Percentiles rank a stretch among this genome's conserved stretches.
Evolutionary conservation across 2,888 invertebrate genomes (phyloP).

Genomic region (Blastobasis lacticolella): DNA sequence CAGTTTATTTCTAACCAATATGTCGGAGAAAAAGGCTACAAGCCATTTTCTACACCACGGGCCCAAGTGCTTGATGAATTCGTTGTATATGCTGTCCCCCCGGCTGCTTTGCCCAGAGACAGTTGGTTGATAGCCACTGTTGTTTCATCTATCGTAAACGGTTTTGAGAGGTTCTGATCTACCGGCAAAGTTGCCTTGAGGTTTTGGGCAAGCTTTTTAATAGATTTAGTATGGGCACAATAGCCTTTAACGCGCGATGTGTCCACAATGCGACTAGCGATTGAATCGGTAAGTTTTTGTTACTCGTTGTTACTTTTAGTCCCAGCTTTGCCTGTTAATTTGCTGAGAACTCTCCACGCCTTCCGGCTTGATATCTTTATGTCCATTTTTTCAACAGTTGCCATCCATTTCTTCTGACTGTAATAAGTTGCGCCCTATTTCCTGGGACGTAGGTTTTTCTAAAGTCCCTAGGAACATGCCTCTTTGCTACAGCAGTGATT

Average conservation of each 20-base stretch:
- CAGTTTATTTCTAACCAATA: neutral
- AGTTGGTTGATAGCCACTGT: too few species aligned
- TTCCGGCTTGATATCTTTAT: neutral
- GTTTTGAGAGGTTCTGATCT: too few species aligned
- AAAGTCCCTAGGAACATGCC: neutral
- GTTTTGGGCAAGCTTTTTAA: neutral
- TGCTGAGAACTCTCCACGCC: neutral
- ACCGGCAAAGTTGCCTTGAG: neutral
- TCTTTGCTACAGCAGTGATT: neutral
- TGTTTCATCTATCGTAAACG: too few species aligned
- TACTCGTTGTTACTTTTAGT: neutral
- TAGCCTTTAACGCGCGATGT: neutral
- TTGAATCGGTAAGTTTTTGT: neutral
- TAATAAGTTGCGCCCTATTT: too few species aligned
- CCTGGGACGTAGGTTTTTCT: slow-evolving; percentile 7
- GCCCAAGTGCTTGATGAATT: too few species aligned
- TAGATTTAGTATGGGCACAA: neutral
- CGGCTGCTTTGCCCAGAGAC: too few species aligned
- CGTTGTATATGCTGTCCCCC: too few species aligned
- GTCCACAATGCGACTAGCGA: neutral
- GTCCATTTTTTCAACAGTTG: neutral
- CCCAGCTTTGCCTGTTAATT: neutral
- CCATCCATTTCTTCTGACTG: neutral
- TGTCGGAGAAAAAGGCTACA: neutral
- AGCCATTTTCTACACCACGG: too few species aligned